phyloP scores from a whole-genome alignment of 2,113 vertebrate genomes.

The Beaufortia kweichowensis region DNA sequence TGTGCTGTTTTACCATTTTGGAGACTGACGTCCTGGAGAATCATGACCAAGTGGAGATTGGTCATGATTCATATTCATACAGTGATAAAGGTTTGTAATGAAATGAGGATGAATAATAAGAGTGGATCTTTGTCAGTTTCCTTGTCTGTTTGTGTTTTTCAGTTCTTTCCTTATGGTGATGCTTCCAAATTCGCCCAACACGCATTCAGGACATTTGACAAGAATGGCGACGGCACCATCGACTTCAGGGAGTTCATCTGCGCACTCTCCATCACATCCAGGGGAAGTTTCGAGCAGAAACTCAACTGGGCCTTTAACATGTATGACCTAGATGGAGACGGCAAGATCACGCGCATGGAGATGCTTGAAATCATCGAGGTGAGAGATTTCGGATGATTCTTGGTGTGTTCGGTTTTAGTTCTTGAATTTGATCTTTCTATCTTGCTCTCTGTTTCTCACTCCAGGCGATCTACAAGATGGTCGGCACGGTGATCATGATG shows the following conservation, averaged over 20 bases:
- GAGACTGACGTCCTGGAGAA: too few species aligned
- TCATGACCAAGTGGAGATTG: too few species aligned
- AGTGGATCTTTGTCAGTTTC: too few species aligned
- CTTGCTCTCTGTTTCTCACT: not conserved
- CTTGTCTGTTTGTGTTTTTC: conserved; percentile 13
- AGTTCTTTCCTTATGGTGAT: conserved; percentile 97
- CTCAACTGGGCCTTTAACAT: conserved; percentile 99
- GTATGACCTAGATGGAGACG: conserved; percentile 95
- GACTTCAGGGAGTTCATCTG: conserved; percentile 99
- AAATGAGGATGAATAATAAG: too few species aligned
- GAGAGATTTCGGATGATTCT: conserved; percentile 7
- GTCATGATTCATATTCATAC: too few species aligned
- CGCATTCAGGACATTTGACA: conserved; percentile 96
- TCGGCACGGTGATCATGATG: conserved; percentile 99
- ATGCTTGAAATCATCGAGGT: conserved; percentile 94
- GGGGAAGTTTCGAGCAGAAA: conserved; percentile 97
- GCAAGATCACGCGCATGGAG: conserved; percentile 94
- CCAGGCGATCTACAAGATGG: conserved; percentile 99
- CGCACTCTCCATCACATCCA: conserved; percentile 93
- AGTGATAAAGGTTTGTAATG: too few species aligned
- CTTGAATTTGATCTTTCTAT: not conserved
- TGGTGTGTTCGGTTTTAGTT: not conserved
- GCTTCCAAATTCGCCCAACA: conserved; percentile 98
- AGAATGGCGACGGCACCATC: conserved; percentile 95
- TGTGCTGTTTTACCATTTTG: too few species aligned